Base-by-base conservation (phyloP, 2,113 vertebrate species). In the Cyphomyrus plagiostoma region DNA sequence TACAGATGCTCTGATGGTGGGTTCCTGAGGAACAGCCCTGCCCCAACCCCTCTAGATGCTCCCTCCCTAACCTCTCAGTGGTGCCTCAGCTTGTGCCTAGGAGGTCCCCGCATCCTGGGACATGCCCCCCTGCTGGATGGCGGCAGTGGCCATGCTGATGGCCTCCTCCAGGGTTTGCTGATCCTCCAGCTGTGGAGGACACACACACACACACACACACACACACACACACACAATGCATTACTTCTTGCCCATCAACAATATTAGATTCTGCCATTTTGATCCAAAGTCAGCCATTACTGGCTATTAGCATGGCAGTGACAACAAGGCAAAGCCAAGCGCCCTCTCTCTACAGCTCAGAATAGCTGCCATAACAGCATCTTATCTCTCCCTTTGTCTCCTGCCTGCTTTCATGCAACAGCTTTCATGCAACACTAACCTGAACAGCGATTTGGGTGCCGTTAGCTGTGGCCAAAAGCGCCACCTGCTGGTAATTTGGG, bases 81-180 rank as follows among this genome's bases (percentile, higher is more conserved):
- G 17, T 35, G n/a, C n/a, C 30, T 83, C 46, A 93, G 94, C 94
- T 89, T 93, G 90, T 0, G 90, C 93, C 77, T 93, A 92, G 0
- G 93, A 46, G 49, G 88, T 10, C 0, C 94, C 88, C 45, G 91
- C 88, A 11, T 91, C 92, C 21, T 94, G 91, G 0, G 92, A 52
- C 82, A 92, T 49, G 0, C 95, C 90, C 17, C 95, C 93, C 0
- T 91, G 95, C 58, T 95, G 95, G 89, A 95, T 94, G 3, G 95
- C 95, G 26, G 95, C 95, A 0, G 96, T 90, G 39, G 95, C 95
- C 93, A 95, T 92, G 11, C 93, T 93, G 91, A 97, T 92, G 88
- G 95, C 95, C 35, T 95, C 96, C 70, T 97, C 96, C 91, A 96
- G 91, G n/a, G 93, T 96, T 93, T 95, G 96, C 92, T 96, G 96